phyloP scores from a whole-genome alignment of 2,888 invertebrate species.

The Aleiodes leptofemur region DNA sequence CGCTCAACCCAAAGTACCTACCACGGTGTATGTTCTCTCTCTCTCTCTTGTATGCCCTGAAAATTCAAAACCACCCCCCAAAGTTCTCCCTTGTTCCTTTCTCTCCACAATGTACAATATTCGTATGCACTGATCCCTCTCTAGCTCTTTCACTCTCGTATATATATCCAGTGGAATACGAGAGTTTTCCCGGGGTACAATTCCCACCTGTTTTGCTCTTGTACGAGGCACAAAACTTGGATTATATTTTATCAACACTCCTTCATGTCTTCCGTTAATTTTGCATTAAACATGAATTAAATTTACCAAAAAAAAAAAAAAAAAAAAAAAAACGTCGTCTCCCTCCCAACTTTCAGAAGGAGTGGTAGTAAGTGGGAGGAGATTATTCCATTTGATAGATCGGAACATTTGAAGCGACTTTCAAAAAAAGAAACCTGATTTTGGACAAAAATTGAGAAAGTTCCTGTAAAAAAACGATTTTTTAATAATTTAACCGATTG shows the following conservation, averaged over 20 bases:
- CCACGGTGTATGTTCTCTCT: conserved; percentile 39
- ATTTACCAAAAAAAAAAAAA: background rate
- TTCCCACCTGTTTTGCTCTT: conserved; percentile 45
- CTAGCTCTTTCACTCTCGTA: conserved; percentile 1
- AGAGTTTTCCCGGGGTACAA: conserved; percentile 32
- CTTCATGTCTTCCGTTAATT: background rate
- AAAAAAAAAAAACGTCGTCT: background rate
- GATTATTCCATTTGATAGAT: too few species aligned
- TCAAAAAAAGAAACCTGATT: too few species aligned
- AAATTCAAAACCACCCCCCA: conserved; percentile 12
- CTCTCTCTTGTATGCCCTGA: conserved; percentile 30
- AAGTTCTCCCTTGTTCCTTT: background rate
- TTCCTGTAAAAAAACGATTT: too few species aligned
- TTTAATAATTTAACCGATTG: too few species aligned
- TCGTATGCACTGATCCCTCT: conserved; percentile 16
- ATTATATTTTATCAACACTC: conserved; percentile 8
- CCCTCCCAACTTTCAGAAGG: background rate
- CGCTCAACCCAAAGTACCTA: conserved; percentile 53
- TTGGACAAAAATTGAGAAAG: too few species aligned
- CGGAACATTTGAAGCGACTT: too few species aligned
- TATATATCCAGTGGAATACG: conserved; percentile 25
- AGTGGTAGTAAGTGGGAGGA: too few species aligned
- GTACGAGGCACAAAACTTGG: conserved; percentile 15
- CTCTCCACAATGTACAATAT: conserved; percentile 14
- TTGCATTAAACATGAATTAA: background rate